Conservation (phyloP, 2,797 vertebrate genomes). For the Emydoidea blandingii region DNA sequence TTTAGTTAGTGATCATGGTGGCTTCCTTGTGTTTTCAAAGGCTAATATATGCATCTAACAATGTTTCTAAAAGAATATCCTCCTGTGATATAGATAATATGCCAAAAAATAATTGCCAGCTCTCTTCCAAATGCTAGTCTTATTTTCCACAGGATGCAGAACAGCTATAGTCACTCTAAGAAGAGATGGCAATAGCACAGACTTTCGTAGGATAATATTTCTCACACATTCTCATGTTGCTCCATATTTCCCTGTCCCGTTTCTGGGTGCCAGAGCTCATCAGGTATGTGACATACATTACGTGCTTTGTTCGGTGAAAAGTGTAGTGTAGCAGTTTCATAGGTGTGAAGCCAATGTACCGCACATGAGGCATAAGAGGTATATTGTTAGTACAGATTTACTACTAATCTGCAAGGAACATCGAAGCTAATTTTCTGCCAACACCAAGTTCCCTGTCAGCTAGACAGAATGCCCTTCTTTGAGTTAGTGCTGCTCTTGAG, state of each 20-base stretch:
- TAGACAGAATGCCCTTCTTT: neutral
- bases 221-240: neutral
- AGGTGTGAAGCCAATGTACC: slow-evolving; percentile 18
- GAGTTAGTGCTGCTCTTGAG: slow-evolving; percentile 23
- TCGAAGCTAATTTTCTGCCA: neutral
- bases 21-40: slow-evolving; percentile 40
- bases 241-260: slow-evolving; percentile 36
- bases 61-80: slow-evolving; percentile 50
- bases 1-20: slow-evolving; percentile 42
- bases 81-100: slow-evolving; percentile 54
- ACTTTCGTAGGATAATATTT: neutral
- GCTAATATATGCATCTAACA: slow-evolving; percentile 36
- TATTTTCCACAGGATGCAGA: slow-evolving; percentile 47
- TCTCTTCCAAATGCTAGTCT: slow-evolving; percentile 44
- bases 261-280: neutral
- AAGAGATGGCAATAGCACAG: slow-evolving; percentile 23
- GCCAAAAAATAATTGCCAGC: slow-evolving; percentile 23
- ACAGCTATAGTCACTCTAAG: slow-evolving; percentile 38
- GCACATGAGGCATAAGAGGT: neutral
- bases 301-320: slow-evolving; percentile 27
- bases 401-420: neutral
- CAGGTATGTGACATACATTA: neutral
- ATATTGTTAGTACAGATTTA: neutral
- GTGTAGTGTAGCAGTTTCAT: neutral
- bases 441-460: neutral